These are phyloP conservation scores for Ctenicera cuprea DNA, from an alignment of 2,888 invertebrate genomes.

Conservation along the genomic window DNA sequence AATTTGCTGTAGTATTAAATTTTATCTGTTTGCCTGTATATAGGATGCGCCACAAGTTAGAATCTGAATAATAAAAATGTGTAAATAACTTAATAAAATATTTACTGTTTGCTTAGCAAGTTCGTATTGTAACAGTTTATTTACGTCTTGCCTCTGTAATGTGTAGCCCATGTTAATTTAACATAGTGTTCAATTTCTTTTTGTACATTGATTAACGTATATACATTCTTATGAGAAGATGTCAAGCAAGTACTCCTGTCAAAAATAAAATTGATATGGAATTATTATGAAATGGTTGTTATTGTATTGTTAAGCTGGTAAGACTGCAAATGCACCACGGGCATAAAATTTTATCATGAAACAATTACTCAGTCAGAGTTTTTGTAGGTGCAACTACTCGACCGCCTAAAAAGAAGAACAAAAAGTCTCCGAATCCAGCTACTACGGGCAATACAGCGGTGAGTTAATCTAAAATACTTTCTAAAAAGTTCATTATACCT, in stretches of 20 bases:
- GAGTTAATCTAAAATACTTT: slow-evolving; percentile 55
- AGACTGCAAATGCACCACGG: slow-evolving; percentile 55
- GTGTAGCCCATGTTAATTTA: slow-evolving; percentile 58
- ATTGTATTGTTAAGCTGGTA: slow-evolving; percentile 55
- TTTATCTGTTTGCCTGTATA: slow-evolving; percentile 58
- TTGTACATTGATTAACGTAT: slow-evolving; percentile 60
- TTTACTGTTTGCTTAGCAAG: slow-evolving; percentile 57
- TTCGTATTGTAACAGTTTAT: slow-evolving; percentile 56
- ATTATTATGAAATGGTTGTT: slow-evolving; percentile 62
- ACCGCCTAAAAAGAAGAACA: slow-evolving; percentile 75
- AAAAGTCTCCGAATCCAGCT: slow-evolving; percentile 73
- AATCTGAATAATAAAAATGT: slow-evolving; percentile 42
- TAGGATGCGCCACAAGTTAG: slow-evolving; percentile 54
- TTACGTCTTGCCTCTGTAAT: slow-evolving; percentile 67
- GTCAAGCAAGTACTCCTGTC: slow-evolving; percentile 68
- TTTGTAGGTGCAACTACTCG: slow-evolving; percentile 71
- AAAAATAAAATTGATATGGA: slow-evolving; percentile 69
- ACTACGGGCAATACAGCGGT: slow-evolving; percentile 62
- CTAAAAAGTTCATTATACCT: background rate
- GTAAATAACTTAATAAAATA: slow-evolving; percentile 51
- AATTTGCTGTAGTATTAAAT: slow-evolving; percentile 49
- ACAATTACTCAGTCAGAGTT: slow-evolving; percentile 50
- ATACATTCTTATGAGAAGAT: slow-evolving; percentile 62
- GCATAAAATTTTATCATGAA: slow-evolving; percentile 22
- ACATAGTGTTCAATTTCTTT: slow-evolving; percentile 58